A percentile compares a stretch with the other conserved stretches of the same genome.
Conservation (phyloP, 1,140 invertebrate genomes). For the Hyles euphorbiae region DNA sequence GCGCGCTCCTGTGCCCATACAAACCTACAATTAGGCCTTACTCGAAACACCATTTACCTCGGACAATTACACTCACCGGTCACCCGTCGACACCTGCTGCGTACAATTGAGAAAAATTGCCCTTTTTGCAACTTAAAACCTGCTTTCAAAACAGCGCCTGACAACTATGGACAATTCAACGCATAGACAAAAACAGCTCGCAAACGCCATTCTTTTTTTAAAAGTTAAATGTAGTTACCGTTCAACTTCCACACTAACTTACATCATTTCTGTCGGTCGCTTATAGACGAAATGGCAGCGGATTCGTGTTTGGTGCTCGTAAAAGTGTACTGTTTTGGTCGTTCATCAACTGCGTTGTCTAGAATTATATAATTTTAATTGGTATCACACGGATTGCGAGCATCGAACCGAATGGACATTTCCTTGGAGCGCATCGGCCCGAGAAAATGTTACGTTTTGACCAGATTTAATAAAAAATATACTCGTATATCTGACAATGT, state of each 20-base stretch:
- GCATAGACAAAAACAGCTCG: background rate
- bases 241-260: conserved; percentile 2
- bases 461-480: conserved; percentile 4
- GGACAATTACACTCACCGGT: no score
- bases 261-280: conserved; percentile 1
- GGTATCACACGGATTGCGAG: conserved; percentile 26
- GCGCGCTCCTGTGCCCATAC: no score
- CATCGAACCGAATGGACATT: conserved; percentile 12
- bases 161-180: no score
- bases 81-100: no score
- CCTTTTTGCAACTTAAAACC: no score
- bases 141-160: no score
- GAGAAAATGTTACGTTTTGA: conserved; percentile 15
- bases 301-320: conserved; percentile 28
- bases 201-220: conserved; percentile 3
- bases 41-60: no score
- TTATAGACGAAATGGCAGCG: conserved; percentile 3
- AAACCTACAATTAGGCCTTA: no score
- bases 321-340: conserved; percentile 36
- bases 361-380: conserved; percentile 61
- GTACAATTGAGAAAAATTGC: no score
- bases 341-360: conserved; percentile 28
- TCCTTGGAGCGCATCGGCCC: conserved; percentile 19
- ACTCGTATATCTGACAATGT: conserved; percentile 5
- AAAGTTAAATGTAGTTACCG: conserved; percentile 1